Percentiles rank a stretch among this genome's conserved stretches.
Conservation (phyloP, 2,113 vertebrate genomes). For the Atrichornis clamosus region DNA sequence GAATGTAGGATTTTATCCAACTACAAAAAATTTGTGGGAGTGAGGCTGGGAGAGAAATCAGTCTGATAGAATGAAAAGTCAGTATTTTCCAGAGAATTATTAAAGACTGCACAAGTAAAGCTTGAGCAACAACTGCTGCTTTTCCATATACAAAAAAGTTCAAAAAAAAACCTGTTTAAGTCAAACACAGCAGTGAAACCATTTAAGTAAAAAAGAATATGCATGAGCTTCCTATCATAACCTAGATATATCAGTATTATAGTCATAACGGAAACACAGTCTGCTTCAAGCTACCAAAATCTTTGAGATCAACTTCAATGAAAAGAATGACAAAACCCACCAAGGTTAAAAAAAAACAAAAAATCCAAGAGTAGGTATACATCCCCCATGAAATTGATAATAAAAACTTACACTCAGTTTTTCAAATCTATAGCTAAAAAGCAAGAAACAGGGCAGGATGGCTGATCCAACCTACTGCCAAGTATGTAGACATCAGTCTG, state of each 20-base stretch:
- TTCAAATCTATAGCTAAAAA: background rate
- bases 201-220: background rate
- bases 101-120: background rate
- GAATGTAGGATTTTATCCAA: background rate
- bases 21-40: background rate
- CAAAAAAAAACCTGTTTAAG: background rate
- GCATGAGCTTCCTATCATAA: background rate
- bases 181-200: background rate
- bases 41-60: background rate
- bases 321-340: background rate
- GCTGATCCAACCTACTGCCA: background rate
- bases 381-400: background rate
- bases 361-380: background rate
- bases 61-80: background rate
- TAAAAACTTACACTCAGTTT: background rate
- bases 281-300: background rate
- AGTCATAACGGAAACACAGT: background rate
- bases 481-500: background rate
- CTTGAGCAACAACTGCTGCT: background rate
- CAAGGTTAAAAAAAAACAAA: background rate
- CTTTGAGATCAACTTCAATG: background rate
- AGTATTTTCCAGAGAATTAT: background rate
- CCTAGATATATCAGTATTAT: background rate
- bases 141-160: background rate
- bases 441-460: background rate